Evolutionary conservation across 2,113 vertebrate genomes (phyloP).

Genomic region (Zosterops japonicus): DNA sequence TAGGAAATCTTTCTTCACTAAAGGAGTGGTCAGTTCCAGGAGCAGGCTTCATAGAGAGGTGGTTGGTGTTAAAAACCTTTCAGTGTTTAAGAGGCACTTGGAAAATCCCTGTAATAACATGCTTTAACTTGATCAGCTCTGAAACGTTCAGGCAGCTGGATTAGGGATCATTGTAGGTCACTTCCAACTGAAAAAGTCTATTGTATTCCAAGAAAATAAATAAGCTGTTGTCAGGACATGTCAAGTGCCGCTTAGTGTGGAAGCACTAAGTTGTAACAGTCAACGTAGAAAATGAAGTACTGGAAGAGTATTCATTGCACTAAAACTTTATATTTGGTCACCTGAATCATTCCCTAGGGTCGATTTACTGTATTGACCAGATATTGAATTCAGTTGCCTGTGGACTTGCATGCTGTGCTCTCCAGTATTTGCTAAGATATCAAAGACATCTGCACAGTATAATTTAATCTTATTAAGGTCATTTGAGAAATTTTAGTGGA

Average conservation of each 20-base stretch:
- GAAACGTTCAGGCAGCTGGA: not conserved
- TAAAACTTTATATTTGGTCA: not conserved
- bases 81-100: not conserved
- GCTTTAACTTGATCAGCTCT: not conserved
- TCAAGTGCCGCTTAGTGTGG: not conserved
- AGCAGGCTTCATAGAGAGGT: not conserved
- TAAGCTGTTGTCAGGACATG: not conserved
- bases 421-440: not conserved
- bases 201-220: not conserved
- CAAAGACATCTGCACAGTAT: accelerated
- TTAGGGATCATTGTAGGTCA: not conserved
- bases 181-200: not conserved
- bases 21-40: not conserved
- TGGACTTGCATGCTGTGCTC: not conserved
- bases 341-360: not conserved
- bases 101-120: not conserved
- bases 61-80: not conserved
- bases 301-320: not conserved
- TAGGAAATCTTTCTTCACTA: not conserved
- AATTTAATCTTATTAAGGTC: not conserved
- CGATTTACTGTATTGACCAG: not conserved
- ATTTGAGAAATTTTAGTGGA: not conserved
- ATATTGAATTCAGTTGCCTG: not conserved
- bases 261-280: not conserved
- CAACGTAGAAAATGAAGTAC: not conserved